These are phyloP conservation scores for Cyprinus carpio DNA, from an alignment of 2,113 vertebrate genomes.

Conservation along the genomic window DNA sequence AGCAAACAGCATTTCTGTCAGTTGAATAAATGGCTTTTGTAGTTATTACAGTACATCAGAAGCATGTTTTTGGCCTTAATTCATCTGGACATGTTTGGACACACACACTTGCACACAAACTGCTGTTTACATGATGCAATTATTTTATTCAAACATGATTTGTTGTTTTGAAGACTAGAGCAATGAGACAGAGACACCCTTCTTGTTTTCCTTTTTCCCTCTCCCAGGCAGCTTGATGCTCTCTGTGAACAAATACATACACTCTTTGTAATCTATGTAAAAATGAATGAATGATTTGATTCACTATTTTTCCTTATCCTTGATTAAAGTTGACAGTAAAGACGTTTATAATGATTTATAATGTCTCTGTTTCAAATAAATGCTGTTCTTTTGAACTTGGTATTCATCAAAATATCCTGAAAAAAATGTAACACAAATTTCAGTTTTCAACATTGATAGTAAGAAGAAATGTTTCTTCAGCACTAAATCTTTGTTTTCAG, in stretches of 20 bases:
- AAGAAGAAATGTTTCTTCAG: background rate
- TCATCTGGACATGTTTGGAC: background rate
- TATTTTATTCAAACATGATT: constrained; percentile 1
- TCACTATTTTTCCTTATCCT: too few relatives aligned
- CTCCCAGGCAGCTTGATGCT: constrained; percentile 60
- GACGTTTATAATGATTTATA: too few relatives aligned
- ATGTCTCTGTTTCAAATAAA: too few relatives aligned
- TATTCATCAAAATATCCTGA: too few relatives aligned
- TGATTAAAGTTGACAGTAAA: too few relatives aligned
- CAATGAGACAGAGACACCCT: background rate
- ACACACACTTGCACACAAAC: background rate
- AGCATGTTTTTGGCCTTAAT: background rate
- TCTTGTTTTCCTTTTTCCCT: constrained; percentile 38
- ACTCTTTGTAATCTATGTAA: constrained; percentile 62
- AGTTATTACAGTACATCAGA: background rate
- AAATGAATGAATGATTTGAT: too few relatives aligned
- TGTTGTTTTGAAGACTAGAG: constrained; percentile 11
- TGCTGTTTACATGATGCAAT: background rate
- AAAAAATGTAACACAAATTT: too few relatives aligned
- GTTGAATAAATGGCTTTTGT: background rate
- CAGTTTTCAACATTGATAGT: background rate
- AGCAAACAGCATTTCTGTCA: background rate
- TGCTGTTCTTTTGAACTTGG: too few relatives aligned
- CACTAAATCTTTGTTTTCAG: background rate
- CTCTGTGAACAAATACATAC: constrained; percentile 61